phyloP scores from a whole-genome alignment of 2,113 vertebrate genomes.

The Triplophysa siluroides region DNA sequence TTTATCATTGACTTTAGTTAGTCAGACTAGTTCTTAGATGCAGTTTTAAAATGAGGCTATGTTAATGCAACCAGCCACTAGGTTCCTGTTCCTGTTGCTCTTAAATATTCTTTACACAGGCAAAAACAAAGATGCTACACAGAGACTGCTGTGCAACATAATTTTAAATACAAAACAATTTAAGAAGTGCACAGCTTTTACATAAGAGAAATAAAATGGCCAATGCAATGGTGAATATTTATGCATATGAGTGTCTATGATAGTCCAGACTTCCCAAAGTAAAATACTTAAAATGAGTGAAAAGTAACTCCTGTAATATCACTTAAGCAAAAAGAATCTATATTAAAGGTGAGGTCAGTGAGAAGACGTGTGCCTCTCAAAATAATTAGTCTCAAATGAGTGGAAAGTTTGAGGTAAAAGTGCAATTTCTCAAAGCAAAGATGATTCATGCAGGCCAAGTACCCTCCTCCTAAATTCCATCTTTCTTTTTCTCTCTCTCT shows the following conservation, averaged over 20 bases:
- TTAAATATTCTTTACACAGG: slow-evolving; percentile 42
- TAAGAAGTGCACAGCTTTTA: slow-evolving; percentile 16
- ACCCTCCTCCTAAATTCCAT: slow-evolving; percentile 59
- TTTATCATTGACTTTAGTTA: too few relatives aligned
- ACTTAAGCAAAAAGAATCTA: slow-evolving; percentile 39
- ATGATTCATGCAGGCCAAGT: slow-evolving; percentile 47
- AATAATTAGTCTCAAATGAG: slow-evolving; percentile 46
- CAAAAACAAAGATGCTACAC: slow-evolving; percentile 27
- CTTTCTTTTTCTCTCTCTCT: slow-evolving; percentile 49
- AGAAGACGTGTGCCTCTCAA: slow-evolving; percentile 63
- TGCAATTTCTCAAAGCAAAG: slow-evolving; percentile 47
- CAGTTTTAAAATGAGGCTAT: too few relatives aligned
- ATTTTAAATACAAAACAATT: slow-evolving; percentile 9
- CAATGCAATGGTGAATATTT: too few relatives aligned
- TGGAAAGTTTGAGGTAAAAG: slow-evolving; percentile 61
- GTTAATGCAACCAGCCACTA: not conserved
- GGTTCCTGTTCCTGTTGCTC: slow-evolving; percentile 48
- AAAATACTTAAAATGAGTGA: slow-evolving; percentile 32
- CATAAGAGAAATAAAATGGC: slow-evolving; percentile 20
- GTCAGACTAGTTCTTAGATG: too few relatives aligned
- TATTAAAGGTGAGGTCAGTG: slow-evolving; percentile 56
- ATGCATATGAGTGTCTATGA: not conserved
- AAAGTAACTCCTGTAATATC: slow-evolving; percentile 37
- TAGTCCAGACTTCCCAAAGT: slow-evolving; percentile 39
- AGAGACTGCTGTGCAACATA: not conserved